Conservation (phyloP, 2,113 vertebrate genomes). For the Puntigrus tetrazona region DNA sequence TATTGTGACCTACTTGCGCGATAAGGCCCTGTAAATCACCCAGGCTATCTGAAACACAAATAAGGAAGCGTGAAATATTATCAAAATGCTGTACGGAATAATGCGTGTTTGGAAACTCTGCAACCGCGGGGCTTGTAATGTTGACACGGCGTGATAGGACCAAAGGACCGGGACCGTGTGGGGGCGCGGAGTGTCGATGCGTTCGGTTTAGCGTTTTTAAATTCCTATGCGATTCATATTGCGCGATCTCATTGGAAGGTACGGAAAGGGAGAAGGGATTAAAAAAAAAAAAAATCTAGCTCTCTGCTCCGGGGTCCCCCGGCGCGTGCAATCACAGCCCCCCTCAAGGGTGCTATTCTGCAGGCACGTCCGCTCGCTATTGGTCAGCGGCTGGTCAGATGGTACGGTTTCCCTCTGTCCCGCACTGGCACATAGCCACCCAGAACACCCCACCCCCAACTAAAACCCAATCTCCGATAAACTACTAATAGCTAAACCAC, state of each 20-base stretch:
- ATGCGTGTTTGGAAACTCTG: constrained; percentile 12
- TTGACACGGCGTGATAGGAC: neutral
- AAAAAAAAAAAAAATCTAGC: constrained; percentile 69
- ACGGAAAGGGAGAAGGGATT: constrained; percentile 53
- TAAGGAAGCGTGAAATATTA: neutral
- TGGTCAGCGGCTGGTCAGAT: constrained; percentile 96
- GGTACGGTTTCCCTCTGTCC: constrained; percentile 91
- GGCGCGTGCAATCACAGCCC: constrained; percentile 76
- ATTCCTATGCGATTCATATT: constrained; percentile 65
- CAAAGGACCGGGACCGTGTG: constrained; percentile 21
- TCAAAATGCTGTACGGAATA: neutral
- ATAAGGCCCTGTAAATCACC: constrained; percentile 9
- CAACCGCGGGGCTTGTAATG: constrained; percentile 10
- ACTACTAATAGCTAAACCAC: constrained; percentile 97
- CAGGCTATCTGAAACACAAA: neutral
- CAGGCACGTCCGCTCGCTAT: constrained; percentile 87
- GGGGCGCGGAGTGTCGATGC: constrained; percentile 58
- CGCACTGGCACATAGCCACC: constrained; percentile 94
- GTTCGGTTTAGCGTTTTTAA: constrained; percentile 74
- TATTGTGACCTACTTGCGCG: constrained; percentile 19
- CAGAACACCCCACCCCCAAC: constrained; percentile 80
- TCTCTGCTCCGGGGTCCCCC: constrained; percentile 78
- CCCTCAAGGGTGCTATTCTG: constrained; percentile 87
- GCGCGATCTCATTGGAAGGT: constrained; percentile 70
- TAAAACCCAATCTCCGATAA: constrained; percentile 98